Evolutionary conservation across 2,113 vertebrate genomes (phyloP).

Genomic region (Bambusicola thoracicus): DNA sequence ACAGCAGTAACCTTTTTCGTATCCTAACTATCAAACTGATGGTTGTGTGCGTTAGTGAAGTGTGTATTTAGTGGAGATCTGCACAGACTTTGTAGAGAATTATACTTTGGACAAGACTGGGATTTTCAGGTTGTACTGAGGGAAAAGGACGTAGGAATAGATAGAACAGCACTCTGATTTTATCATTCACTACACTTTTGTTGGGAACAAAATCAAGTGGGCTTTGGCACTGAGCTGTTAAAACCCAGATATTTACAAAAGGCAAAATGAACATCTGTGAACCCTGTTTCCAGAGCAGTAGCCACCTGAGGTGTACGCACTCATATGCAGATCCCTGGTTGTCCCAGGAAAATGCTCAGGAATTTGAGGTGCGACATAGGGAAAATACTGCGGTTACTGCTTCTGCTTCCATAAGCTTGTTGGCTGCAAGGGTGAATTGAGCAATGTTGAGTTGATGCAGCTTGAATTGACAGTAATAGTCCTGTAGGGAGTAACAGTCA

Average conservation of each 20-base stretch:
- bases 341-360: background rate
- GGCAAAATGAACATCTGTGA: constrained; percentile 19
- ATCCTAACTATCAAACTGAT: background rate
- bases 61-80: background rate
- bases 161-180: background rate
- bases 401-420: background rate
- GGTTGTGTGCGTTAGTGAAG: background rate
- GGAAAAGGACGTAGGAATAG: background rate
- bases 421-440: background rate
- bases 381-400: background rate
- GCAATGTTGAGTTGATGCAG: background rate
- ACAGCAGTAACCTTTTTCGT: background rate
- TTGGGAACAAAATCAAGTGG: constrained; percentile 2
- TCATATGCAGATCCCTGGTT: background rate
- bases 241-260: constrained; percentile 7
- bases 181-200: background rate
- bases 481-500: background rate
- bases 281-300: background rate
- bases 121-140: background rate
- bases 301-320: background rate
- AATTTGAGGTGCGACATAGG: background rate
- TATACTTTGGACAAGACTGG: background rate
- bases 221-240: constrained; percentile 10
- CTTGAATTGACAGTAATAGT: background rate
- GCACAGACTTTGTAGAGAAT: background rate